Evolutionary conservation across 2,113 vertebrate species (phyloP), one percentile per base, ranked within the genome.

Genomic region (Aleadryas rufinucha): DNA sequence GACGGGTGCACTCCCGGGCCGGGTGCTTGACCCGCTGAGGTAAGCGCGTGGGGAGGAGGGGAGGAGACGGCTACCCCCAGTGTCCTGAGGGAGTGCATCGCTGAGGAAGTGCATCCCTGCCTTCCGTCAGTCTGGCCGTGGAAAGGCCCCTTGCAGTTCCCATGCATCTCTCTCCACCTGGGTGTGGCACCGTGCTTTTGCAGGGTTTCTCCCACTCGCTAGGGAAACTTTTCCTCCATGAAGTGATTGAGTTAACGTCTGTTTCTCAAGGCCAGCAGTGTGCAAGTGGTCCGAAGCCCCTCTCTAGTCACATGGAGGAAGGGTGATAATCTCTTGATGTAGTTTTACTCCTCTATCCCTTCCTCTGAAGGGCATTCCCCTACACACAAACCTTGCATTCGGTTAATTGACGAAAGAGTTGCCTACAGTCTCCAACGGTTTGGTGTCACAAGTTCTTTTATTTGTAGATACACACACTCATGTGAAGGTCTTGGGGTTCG

Each of bases 161-260:
- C 4, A 8, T 5, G 1, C 3, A 0, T 6, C 17, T 74, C 7
- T 13, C 31, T 13, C 1, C 2, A 0, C 21, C 35, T 8, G 33
- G 7, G n/a, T 4, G 0, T 10, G 24, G 27, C 69, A 21, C 24
- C 21, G 2, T 53, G 68, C 11, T 50, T 28, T 35, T 30, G n/a
- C 23, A 21, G 27, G 4, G 14, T 9, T 53, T 63, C 19, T 52
- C 10, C 39, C 4, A 0, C 11, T 70, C 1, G 0, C 8, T 6
- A 3, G 37, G 31, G 16, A 5, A 37, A 10, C 5, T 45, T 84
- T 56, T 47, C 16, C 7, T 24, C 27, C n/a, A 1, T 11, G 1
- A 45, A 53, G 7, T 2, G 8, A 1, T 9, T 16, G 30, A 33
- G 4, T 30, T 47, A 49, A 13, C 3, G 1, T 7, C 13, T 21